These are phyloP conservation scores for Phenacoccus solenopsis DNA, from an alignment of 1,140 invertebrate species.

Conservation along the genomic window DNA sequence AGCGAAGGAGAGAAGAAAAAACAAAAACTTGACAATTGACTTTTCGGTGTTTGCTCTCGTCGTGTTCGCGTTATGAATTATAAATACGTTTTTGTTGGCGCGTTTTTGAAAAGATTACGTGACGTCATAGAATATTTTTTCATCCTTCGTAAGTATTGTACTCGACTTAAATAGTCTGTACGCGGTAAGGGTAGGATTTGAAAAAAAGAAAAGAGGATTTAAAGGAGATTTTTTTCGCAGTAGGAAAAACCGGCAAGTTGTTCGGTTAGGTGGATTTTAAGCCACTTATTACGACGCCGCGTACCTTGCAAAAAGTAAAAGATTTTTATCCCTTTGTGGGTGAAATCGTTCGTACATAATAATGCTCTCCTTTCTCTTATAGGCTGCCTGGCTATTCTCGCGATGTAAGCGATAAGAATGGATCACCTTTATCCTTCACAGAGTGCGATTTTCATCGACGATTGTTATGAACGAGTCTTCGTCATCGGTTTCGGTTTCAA, in stretches of 20 bases:
- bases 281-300: neutral
- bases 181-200: neutral
- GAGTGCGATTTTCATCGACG: neutral
- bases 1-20: neutral
- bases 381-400: too few relatives aligned
- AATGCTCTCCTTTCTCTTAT: neutral
- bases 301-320: neutral
- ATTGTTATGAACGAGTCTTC: too few relatives aligned
- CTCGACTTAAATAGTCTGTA: too few relatives aligned
- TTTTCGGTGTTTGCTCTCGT: neutral
- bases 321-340: neutral
- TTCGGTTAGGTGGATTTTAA: neutral
- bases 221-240: neutral
- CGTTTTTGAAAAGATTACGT: neutral
- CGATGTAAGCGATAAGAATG: neutral
- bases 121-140: neutral
- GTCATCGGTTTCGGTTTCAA: too few relatives aligned
- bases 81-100: neutral
- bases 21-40: slow-evolving; percentile 2
- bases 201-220: slow-evolving; percentile 3
- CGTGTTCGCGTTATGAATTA: neutral
- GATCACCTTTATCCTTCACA: neutral
- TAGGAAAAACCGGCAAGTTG: neutral
- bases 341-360: slow-evolving; percentile 2
- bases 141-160: neutral